Conservation (phyloP, 2,797 vertebrate genomes). For the Glyptemys insculpta region DNA sequence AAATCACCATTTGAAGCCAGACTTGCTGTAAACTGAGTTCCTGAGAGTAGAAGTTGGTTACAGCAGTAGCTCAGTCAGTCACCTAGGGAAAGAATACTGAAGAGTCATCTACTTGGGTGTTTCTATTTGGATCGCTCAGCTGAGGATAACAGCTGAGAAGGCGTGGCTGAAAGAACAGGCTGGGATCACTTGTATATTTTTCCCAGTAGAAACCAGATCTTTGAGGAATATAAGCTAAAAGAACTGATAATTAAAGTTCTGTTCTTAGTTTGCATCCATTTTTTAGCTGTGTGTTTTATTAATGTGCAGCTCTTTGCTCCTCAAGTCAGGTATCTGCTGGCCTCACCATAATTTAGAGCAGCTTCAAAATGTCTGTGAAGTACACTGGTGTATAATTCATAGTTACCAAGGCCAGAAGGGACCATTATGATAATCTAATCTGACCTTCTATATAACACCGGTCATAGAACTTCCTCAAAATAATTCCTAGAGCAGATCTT, state of each 20-base stretch:
- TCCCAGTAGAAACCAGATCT: neutral
- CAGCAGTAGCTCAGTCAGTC: neutral
- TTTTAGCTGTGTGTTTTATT: neutral
- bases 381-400: neutral
- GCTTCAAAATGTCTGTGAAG: neutral
- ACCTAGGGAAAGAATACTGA: neutral
- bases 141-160: neutral
- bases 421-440: neutral
- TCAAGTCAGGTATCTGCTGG: neutral
- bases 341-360: neutral
- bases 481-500: neutral
- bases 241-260: neutral
- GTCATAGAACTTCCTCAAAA: neutral
- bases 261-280: neutral
- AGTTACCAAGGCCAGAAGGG: neutral
- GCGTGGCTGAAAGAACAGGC: neutral
- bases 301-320: neutral
- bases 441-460: neutral
- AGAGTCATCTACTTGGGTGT: neutral
- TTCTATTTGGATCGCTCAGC: neutral
- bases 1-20: neutral
- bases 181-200: neutral
- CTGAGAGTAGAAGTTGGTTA: neutral
- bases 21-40: neutral
- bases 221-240: neutral